Percentiles rank a stretch among this genome's conserved stretches.
These are phyloP conservation scores for Arvicanthis niloticus DNA, from an alignment of 2,113 vertebrate genomes.

Conservation along the genomic window DNA sequence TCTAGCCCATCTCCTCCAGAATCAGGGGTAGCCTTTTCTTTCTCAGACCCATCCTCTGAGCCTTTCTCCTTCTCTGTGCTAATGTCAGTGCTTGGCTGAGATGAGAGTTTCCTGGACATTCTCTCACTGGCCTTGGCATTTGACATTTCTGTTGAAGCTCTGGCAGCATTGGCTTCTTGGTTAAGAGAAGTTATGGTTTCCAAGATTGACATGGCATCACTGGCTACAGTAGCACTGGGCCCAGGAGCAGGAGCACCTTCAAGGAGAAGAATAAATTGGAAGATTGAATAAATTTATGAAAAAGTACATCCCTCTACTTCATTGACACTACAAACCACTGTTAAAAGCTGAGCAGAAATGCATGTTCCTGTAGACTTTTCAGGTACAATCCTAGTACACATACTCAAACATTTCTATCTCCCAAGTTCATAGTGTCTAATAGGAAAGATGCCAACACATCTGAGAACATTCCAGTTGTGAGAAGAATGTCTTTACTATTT, in stretches of 20 bases:
- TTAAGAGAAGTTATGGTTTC: conserved; percentile 96
- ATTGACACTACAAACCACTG: not conserved
- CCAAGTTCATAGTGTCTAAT: not conserved
- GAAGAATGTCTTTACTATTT: not conserved
- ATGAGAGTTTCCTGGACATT: conserved; percentile 82
- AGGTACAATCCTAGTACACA: not conserved
- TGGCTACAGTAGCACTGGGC: conserved; percentile 87
- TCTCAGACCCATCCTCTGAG: conserved; percentile 83
- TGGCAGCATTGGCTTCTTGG: conserved; percentile 93
- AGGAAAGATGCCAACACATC: not conserved
- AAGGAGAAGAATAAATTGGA: not conserved
- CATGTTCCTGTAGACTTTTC: not conserved
- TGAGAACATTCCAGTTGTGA: not conserved
- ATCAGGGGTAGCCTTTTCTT: conserved; percentile 86
- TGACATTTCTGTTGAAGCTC: conserved; percentile 86
- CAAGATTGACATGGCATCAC: conserved; percentile 94
- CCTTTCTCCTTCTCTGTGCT: conserved; percentile 85
- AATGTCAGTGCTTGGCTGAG: conserved; percentile 85
- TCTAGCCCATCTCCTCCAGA: conserved; percentile 85
- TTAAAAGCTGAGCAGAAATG: not conserved
- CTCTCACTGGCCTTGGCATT: conserved; percentile 84
- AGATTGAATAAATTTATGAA: not conserved
- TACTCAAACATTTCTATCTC: not conserved
- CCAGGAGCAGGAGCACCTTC: conserved; percentile 85
- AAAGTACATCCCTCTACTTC: not conserved